Evolutionary conservation across 64 coral and sea anemone genomes (phyloP).

Genomic region (Montipora foliosa): DNA sequence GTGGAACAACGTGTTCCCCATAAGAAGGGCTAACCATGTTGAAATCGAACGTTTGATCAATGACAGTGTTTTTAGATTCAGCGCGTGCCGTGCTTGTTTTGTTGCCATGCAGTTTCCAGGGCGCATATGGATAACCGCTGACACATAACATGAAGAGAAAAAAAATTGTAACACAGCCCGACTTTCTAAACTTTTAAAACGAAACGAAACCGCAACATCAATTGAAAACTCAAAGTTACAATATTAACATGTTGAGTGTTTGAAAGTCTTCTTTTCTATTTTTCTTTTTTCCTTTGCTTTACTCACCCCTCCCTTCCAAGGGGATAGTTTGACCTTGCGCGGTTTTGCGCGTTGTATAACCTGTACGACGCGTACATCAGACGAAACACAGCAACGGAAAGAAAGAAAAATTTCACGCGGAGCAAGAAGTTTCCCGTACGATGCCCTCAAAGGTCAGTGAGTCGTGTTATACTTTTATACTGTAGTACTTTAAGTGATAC

Average conservation of each 20-base stretch:
- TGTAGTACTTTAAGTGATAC: background rate
- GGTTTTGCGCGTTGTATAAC: background rate
- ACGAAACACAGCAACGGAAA: conserved; percentile 22
- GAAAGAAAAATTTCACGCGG: background rate
- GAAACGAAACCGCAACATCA: no score
- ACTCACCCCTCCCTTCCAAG: background rate
- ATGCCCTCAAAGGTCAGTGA: conserved; percentile 37
- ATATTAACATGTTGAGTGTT: no score
- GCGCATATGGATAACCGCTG: background rate
- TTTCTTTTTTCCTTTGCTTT: background rate
- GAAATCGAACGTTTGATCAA: conserved; percentile 15
- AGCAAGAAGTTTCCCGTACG: background rate
- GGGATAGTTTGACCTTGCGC: background rate
- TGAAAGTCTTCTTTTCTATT: background rate
- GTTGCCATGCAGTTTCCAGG: conserved; percentile 47
- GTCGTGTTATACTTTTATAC: background rate
- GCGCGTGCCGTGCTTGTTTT: conserved; percentile 47
- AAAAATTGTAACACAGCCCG: background rate
- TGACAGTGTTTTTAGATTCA: background rate
- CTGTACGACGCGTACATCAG: conserved; percentile 4
- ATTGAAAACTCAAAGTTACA: no score
- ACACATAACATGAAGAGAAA: background rate
- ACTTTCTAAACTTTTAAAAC: background rate
- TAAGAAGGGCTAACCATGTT: conserved; percentile 68
- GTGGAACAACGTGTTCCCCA: conserved; percentile 53